Percentiles rank a stretch among this genome's conserved stretches.
Conservation (phyloP, 1,140 invertebrate species). For the Brachionus manjavacas region DNA sequence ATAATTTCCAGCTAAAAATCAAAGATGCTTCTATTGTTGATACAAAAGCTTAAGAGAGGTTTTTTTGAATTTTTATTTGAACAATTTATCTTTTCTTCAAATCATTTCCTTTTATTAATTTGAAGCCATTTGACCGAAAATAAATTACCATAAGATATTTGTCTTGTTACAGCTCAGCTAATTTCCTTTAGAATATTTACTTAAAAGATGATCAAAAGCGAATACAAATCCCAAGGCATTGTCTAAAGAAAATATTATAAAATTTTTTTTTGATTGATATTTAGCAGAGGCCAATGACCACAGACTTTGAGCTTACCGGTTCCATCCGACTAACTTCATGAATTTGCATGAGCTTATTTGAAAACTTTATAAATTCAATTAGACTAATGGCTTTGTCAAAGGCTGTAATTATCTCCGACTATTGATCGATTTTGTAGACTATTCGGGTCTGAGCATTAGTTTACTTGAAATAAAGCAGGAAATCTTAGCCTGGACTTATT, state of each 20-base stretch:
- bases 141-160: slow-evolving; percentile 12
- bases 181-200: slow-evolving; percentile 23
- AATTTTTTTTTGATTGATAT: slow-evolving; percentile 3
- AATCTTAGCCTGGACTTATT: background rate
- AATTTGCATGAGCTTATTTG: background rate
- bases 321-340: slow-evolving; percentile 11
- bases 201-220: slow-evolving; percentile 8
- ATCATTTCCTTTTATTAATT: slow-evolving; percentile 1
- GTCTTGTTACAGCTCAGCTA: slow-evolving; percentile 16
- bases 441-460: background rate
- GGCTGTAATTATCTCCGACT: background rate
- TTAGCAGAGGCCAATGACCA: slow-evolving; percentile 2
- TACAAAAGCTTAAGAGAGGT: background rate
- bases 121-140: slow-evolving; percentile 11
- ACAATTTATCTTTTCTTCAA: background rate
- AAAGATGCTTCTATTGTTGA: background rate
- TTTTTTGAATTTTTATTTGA: background rate
- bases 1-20: background rate
- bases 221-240: background rate
- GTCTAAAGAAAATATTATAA: slow-evolving; percentile 6
- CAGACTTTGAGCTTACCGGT: background rate
- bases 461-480: slow-evolving; percentile 3
- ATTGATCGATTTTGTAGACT: slow-evolving; percentile 3
- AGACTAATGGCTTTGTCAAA: background rate
- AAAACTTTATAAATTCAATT: background rate